Conservation (phyloP, 2,797 vertebrate species). For the Lithobates pipiens region DNA sequence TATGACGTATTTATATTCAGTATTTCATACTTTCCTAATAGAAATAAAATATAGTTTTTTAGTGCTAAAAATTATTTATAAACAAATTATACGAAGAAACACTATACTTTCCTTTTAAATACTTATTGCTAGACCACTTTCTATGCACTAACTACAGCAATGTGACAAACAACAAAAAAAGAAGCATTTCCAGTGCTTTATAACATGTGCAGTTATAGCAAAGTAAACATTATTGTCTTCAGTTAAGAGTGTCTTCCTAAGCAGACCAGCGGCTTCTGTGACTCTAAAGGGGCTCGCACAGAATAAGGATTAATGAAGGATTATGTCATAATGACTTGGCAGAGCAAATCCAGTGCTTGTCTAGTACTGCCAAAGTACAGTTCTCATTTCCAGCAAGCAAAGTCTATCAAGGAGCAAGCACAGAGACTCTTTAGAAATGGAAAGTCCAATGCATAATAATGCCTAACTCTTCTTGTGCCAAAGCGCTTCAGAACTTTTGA, state of each 20-base stretch:
- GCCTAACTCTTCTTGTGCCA: slow-evolving; percentile 83
- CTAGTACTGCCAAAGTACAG: slow-evolving; percentile 86
- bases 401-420: slow-evolving; percentile 87
- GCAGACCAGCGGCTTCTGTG: slow-evolving; percentile 40
- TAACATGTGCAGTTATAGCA: slow-evolving; percentile 38
- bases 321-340: slow-evolving; percentile 87
- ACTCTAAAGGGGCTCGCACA: slow-evolving; percentile 77
- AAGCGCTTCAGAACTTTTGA: slow-evolving; percentile 80
- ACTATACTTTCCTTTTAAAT: not conserved
- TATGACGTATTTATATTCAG: too few relatives aligned
- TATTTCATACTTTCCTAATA: too few relatives aligned
- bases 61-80: too few relatives aligned
- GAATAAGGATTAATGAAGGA: slow-evolving; percentile 84
- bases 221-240: slow-evolving; percentile 76
- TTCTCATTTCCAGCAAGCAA: slow-evolving; percentile 91
- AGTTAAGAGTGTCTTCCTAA: slow-evolving; percentile 69
- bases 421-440: slow-evolving; percentile 86
- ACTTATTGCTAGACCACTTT: not conserved
- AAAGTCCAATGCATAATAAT: slow-evolving; percentile 87
- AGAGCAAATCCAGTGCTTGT: slow-evolving; percentile 76
- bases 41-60: too few relatives aligned
- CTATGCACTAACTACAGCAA: not conserved
- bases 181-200: not conserved
- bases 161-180: not conserved
- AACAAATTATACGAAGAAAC: too few relatives aligned